Conservation (phyloP, 2,888 invertebrate species). For the Chloroclysta siterata region DNA sequence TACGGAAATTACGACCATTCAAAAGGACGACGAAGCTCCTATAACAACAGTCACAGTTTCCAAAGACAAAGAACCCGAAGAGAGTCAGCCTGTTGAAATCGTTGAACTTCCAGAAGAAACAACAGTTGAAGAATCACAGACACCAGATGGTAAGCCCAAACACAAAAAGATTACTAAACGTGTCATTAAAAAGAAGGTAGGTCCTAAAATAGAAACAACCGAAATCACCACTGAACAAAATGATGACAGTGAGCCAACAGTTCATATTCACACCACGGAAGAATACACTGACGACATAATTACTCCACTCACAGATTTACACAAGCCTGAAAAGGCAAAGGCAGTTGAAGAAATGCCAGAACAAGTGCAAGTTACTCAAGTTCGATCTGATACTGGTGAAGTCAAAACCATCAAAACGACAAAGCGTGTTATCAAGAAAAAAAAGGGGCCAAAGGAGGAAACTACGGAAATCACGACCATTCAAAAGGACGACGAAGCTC, state of each 20-base stretch:
- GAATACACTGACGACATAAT: conserved; percentile 21
- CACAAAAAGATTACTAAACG: conserved; percentile 43
- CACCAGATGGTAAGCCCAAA: conserved; percentile 46
- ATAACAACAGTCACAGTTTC: conserved; percentile 46
- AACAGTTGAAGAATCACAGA: conserved; percentile 57
- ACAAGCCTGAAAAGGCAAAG: conserved; percentile 41
- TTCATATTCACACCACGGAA: conserved; percentile 42
- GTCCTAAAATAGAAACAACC: conserved; percentile 37
- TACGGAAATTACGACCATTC: conserved; percentile 28
- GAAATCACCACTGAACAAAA: conserved; percentile 31
- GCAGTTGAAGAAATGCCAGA: conserved; percentile 48
- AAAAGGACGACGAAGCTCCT: conserved; percentile 37
- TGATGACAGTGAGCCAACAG: conserved; percentile 51
- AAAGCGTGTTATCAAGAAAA: conserved; percentile 52
- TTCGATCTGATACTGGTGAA: conserved; percentile 43
- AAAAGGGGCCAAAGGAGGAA: conserved; percentile 48
- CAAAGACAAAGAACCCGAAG: conserved; percentile 50
- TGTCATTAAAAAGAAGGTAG: conserved; percentile 48
- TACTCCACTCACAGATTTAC: conserved; percentile 23
- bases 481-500: conserved; percentile 53
- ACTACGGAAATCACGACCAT: conserved; percentile 50
- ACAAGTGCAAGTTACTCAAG: conserved; percentile 46
- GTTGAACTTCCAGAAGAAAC: conserved; percentile 59
- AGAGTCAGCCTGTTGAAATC: conserved; percentile 36
- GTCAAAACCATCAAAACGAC: conserved; percentile 44